Evolutionary conservation across 1,140 invertebrate species (phyloP).

Genomic region (Aradophagus sp.): DNA sequence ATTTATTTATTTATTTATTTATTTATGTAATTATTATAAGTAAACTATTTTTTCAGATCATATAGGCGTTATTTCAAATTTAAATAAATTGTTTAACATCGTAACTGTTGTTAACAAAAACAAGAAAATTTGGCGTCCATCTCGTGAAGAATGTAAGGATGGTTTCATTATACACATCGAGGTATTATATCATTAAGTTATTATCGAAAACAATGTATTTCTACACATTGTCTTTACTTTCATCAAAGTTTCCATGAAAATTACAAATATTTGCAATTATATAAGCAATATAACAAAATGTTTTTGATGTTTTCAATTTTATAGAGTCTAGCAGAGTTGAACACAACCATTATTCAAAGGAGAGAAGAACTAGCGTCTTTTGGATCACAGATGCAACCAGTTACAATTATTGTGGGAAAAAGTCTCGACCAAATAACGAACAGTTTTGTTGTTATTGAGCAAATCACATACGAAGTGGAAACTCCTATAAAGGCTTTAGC

Average conservation of each 20-base stretch:
- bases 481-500: constrained; percentile 16
- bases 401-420: too few species aligned
- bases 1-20: too few species aligned
- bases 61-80: background rate
- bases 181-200: background rate
- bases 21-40: too few species aligned
- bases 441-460: constrained; percentile 8
- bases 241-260: too few species aligned
- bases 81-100: background rate
- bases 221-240: too few species aligned
- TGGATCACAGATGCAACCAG: constrained; percentile 5
- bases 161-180: constrained; percentile 2
- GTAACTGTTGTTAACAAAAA: constrained; percentile 10
- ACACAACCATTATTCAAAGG: too few species aligned
- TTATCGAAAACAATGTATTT: background rate
- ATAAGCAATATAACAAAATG: background rate
- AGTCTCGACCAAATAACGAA: background rate
- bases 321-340: background rate
- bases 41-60: too few species aligned
- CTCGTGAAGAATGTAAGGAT: constrained; percentile 7
- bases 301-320: constrained; percentile 1
- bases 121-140: constrained; percentile 8
- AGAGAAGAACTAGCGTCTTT: background rate
- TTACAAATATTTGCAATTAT: background rate
- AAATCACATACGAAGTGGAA: constrained; percentile 12